A percentile compares a stretch with the other conserved stretches of the same genome.
These are phyloP conservation scores for Dryobota labecula DNA, from an alignment of 2,888 invertebrate species.

Conservation along the genomic window DNA sequence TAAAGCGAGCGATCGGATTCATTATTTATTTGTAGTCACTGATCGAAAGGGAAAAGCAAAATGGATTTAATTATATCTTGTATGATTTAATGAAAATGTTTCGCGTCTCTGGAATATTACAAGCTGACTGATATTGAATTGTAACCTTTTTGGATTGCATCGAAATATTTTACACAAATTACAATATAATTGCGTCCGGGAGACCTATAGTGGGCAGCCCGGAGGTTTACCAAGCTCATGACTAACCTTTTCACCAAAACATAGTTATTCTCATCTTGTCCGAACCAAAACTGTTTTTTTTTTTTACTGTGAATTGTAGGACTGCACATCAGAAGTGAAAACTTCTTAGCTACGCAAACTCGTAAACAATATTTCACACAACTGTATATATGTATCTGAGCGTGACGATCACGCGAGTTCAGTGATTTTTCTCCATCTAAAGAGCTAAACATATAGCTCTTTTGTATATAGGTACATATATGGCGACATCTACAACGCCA, in stretches of 20 bases:
- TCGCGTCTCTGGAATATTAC: neutral
- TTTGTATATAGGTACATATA: no score
- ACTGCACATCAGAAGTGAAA: no score
- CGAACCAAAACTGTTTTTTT: no score
- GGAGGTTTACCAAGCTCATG: neutral
- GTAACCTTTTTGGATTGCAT: neutral
- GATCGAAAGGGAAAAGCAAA: constrained; percentile 10
- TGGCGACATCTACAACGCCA: no score
- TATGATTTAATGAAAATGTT: constrained; percentile 26
- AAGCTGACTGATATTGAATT: neutral
- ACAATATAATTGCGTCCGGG: neutral
- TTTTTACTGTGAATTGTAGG: no score
- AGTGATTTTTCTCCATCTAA: no score
- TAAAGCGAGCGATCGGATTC: constrained; percentile 24
- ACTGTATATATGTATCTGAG: no score
- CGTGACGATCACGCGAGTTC: no score
- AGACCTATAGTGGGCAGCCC: neutral
- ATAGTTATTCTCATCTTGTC: neutral
- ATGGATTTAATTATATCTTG: constrained; percentile 14
- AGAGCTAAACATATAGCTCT: no score
- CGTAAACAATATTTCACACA: no score
- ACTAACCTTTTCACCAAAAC: no score
- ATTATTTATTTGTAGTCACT: constrained; percentile 43
- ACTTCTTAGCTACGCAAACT: no score
- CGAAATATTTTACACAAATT: neutral